Evolutionary conservation across 2,113 vertebrate genomes (phyloP), one percentile per base, ranked within the genome.

Genomic region (Corythaeola cristata): DNA sequence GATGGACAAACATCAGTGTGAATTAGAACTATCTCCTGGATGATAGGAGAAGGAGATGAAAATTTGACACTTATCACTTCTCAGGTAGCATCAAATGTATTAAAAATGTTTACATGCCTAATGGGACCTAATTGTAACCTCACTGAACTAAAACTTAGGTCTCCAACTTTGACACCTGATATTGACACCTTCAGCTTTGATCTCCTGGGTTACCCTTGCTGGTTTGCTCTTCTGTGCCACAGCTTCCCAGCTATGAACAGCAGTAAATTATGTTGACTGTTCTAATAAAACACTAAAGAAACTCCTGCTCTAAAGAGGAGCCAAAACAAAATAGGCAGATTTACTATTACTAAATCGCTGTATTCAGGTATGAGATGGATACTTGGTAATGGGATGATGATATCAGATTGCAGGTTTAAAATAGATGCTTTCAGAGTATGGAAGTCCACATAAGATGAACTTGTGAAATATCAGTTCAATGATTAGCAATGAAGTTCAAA

Each of bases 401-500:
- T 69, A 90, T 59, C 49, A 75, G 62, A 58, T 45, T 24, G 23
- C 53, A 78, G 66, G 58, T 85, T 91, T 95, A 94, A 95, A 94
- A 92, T 17, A 89, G 86, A 9, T 17, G 49, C 33, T 79, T 89
- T 15, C 66, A 93, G 50, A 64, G 69, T 45, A 82, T 19, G 53
- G 20, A 91, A 92, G 81, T 74, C 92, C 7, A 8, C 71, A 47
- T n/a, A n/a, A n/a, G 68, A 50, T 1, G 5, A 77, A 68, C 60
- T 94, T 94, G 76, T 95, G 95, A 94, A 96, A 95, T 33, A 45
- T 19, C 41, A 27, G 15, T 49, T 75, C 69, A 69, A 1, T 44
- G 79, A 64, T 89, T 89, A 93, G 58, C 45, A 75, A 53, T 85
- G 62, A 95, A 95, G 77, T 94, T 93, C 71, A 93, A 95, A 96